Conservation (phyloP, 1,140 invertebrate species). For the Neotoxoptera formosana region DNA sequence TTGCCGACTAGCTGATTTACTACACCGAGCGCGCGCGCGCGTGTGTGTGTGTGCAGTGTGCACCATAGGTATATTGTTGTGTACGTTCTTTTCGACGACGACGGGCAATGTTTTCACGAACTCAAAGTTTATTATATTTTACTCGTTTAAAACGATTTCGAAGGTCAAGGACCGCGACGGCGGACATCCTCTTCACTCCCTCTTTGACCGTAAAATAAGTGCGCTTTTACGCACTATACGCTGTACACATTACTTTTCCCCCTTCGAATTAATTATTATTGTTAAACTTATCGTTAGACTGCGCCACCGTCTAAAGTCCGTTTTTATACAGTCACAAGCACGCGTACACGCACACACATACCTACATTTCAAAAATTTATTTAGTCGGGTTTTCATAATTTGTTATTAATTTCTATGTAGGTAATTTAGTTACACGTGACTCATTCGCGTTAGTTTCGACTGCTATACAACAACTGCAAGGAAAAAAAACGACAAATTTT, state of each 20-base stretch:
- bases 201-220: constrained; percentile 12
- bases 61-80: neutral
- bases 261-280: constrained; percentile 33
- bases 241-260: constrained; percentile 22
- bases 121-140: constrained; percentile 39
- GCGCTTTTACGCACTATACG: constrained; percentile 1
- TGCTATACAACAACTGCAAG: neutral
- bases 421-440: neutral
- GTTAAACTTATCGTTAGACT: constrained; percentile 3
- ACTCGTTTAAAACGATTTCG: constrained; percentile 44
- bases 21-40: neutral
- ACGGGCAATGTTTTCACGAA: neutral
- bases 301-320: neutral
- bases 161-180: constrained; percentile 45
- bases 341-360: no score
- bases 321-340: neutral
- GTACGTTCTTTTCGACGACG: neutral
- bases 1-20: neutral
- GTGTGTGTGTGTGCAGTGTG: no score
- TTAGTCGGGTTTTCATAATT: neutral
- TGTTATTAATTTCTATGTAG: neutral
- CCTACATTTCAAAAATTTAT: neutral
- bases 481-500: neutral
- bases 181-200: constrained; percentile 29
- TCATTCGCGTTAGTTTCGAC: neutral